phyloP scores from a whole-genome alignment of 2,113 vertebrate genomes.

The Bubalus kerabau region DNA sequence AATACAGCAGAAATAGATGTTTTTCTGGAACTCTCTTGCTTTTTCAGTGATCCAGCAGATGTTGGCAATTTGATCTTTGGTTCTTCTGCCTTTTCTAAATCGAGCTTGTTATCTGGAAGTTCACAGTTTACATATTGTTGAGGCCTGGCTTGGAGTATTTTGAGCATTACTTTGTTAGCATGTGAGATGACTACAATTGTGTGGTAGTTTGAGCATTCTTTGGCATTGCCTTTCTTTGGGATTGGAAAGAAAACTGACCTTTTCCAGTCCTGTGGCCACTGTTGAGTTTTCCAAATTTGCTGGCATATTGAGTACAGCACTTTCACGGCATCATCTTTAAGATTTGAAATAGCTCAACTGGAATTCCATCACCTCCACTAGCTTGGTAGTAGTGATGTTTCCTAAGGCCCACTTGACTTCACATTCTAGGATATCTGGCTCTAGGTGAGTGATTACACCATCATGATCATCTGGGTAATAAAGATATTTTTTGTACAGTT shows the following conservation, averaged over 20 bases:
- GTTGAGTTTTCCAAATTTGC: neutral
- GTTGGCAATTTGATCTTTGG: neutral
- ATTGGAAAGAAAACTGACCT: neutral
- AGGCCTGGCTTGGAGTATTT: neutral
- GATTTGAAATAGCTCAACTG: neutral
- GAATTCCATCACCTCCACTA: neutral
- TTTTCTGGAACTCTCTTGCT: neutral
- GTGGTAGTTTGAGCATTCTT: neutral
- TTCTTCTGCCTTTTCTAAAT: neutral
- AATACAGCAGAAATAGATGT: neutral
- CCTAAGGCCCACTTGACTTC: neutral
- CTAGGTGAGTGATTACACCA: neutral
- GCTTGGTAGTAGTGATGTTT: neutral
- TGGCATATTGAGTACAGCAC: neutral
- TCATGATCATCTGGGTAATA: neutral
- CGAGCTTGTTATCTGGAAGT: neutral
- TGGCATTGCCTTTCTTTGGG: neutral
- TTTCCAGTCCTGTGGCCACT: neutral
- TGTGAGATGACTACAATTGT: neutral
- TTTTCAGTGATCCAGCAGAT: rapidly evolving
- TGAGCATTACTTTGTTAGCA: neutral
- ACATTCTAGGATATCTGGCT: neutral
- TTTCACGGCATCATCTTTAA: neutral
- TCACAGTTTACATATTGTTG: rapidly evolving
- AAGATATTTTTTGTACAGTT: neutral